These are phyloP conservation scores for Ciconia maguari DNA, from an alignment of 2,113 vertebrate genomes.

Conservation along the genomic window DNA sequence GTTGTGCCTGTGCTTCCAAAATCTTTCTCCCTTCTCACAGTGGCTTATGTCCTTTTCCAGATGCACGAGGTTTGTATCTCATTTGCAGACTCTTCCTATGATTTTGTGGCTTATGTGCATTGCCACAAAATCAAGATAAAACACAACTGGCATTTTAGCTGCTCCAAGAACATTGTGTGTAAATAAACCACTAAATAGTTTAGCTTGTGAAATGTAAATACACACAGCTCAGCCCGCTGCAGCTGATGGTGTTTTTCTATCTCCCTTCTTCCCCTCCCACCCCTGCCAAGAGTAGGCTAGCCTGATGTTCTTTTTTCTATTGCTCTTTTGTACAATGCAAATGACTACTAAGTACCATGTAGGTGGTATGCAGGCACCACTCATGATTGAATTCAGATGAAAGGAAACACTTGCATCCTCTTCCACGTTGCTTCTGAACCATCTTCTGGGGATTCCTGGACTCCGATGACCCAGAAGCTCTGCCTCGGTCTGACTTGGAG, in stretches of 20 bases:
- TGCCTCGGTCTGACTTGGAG: neutral
- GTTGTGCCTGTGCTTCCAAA: neutral
- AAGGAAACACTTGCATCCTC: neutral
- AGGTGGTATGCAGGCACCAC: constrained; percentile 40
- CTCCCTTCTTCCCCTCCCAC: constrained; percentile 47
- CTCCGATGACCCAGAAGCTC: neutral
- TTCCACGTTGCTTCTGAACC: neutral
- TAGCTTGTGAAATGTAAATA: constrained; percentile 61
- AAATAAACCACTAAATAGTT: constrained; percentile 61
- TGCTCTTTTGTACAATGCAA: constrained; percentile 48
- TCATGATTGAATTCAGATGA: neutral
- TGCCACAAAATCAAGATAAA: constrained; percentile 42
- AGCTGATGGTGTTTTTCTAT: constrained; percentile 58
- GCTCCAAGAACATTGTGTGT: constrained; percentile 56
- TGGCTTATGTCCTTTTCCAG: neutral
- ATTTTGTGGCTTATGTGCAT: neutral
- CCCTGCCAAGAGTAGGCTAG: constrained; percentile 45
- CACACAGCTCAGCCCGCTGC: neutral
- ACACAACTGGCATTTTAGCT: constrained; percentile 55
- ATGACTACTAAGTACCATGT: constrained; percentile 21
- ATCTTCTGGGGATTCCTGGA: neutral
- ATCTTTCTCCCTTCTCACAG: neutral
- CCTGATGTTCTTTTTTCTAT: constrained; percentile 29
- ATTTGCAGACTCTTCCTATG: neutral
- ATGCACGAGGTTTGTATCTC: neutral